These are phyloP conservation scores for Prunella strophiata DNA, from an alignment of 2,797 vertebrate genomes.

Conservation along the genomic window DNA sequence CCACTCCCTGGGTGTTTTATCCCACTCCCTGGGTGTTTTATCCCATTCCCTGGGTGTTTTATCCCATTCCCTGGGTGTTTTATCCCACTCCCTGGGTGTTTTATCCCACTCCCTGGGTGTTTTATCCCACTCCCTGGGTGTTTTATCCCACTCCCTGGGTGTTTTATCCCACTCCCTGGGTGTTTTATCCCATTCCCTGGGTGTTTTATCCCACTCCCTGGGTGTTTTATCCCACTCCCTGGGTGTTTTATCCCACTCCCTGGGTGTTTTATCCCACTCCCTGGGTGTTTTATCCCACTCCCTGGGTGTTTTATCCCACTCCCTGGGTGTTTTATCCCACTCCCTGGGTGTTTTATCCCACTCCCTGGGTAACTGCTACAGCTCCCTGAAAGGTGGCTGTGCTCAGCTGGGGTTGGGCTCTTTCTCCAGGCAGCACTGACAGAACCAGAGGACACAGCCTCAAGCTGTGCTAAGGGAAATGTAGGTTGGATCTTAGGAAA, in stretches of 20 bases:
- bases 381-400: background rate
- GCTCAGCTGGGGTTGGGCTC: background rate
- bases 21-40: background rate
- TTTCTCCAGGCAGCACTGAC: background rate
- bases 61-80: background rate
- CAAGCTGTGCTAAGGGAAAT: background rate
- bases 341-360: background rate
- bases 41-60: background rate
- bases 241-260: background rate
- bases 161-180: too few species aligned
- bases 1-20: background rate
- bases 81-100: background rate
- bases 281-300: rapidly evolving
- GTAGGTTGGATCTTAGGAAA: background rate
- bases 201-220: too few species aligned
- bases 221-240: too few species aligned
- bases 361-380: too few species aligned
- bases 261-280: rapidly evolving
- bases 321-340: background rate
- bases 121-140: too few species aligned
- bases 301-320: background rate
- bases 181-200: too few species aligned
- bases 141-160: too few species aligned
- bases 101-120: too few species aligned
- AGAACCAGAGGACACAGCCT: background rate